Evolutionary conservation across 2,797 vertebrate species (phyloP).

Genomic region (Leuciscus waleckii): DNA sequence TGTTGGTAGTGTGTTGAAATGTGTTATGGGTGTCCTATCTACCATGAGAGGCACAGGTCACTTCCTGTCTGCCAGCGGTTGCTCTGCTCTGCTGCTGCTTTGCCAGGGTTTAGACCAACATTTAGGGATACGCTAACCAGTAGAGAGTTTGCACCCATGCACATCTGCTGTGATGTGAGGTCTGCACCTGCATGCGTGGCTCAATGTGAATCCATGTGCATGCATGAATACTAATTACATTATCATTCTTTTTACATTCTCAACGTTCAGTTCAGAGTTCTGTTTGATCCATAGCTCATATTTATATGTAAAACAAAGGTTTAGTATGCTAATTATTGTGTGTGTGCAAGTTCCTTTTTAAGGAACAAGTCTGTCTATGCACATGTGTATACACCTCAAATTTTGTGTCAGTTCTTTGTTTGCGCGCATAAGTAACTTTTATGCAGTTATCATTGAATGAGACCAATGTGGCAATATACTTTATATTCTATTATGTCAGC

Average conservation of each 20-base stretch:
- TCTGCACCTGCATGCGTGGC: constrained; percentile 24
- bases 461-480: not conserved
- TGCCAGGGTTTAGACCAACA: constrained; percentile 34
- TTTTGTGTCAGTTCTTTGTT: not conserved
- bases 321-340: not conserved
- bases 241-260: not conserved
- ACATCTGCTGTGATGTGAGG: constrained; percentile 21
- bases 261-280: not conserved
- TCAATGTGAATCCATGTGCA: constrained; percentile 23
- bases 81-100: constrained; percentile 46
- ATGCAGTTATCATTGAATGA: not conserved
- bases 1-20: constrained; percentile 17
- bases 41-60: constrained; percentile 18
- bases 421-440: not conserved
- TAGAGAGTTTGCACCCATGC: constrained; percentile 12
- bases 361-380: not conserved
- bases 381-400: not conserved
- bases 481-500: not conserved
- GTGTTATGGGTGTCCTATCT: not conserved
- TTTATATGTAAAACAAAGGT: not conserved
- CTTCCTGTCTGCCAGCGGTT: not conserved
- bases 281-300: not conserved
- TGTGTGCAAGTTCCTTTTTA: not conserved
- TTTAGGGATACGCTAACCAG: not conserved
- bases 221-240: constrained; percentile 37